These are phyloP conservation scores for Erythrolamprus reginae DNA, from an alignment of 2,113 vertebrate genomes.

Conservation along the genomic window DNA sequence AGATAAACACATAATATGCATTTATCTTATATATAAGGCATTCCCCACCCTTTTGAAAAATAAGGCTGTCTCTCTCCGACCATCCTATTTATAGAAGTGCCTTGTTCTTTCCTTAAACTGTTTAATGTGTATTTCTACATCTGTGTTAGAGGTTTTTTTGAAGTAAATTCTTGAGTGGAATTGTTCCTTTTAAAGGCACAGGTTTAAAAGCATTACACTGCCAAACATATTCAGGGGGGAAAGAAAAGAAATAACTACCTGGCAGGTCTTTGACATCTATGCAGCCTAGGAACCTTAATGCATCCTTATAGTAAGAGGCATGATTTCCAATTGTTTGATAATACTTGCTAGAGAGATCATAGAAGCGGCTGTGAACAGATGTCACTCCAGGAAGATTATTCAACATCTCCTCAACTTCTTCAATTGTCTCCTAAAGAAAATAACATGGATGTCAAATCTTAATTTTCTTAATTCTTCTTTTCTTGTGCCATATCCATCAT, in stretches of 20 bases:
- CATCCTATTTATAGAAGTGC: background rate
- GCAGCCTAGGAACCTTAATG: slow-evolving; percentile 90
- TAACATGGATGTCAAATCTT: background rate
- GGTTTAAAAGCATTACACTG: background rate
- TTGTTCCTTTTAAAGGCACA: background rate
- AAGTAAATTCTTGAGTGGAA: too few relatives aligned
- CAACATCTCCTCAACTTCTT: slow-evolving; percentile 92
- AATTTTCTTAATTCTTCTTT: background rate
- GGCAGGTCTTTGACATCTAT: slow-evolving; percentile 90
- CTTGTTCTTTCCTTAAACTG: background rate
- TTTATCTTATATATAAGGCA: too few relatives aligned
- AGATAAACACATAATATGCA: background rate
- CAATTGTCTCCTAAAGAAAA: slow-evolving; percentile 82
- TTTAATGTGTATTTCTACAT: background rate
- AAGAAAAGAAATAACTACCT: slow-evolving; percentile 62
- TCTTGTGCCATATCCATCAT: too few relatives aligned
- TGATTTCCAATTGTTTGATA: slow-evolving; percentile 95
- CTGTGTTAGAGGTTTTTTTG: background rate
- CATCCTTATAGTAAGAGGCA: slow-evolving; percentile 91
- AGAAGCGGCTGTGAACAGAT: slow-evolving; percentile 93
- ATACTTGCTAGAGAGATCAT: slow-evolving; percentile 96
- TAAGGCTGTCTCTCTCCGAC: background rate
- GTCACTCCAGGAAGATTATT: slow-evolving; percentile 87
- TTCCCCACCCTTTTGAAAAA: background rate
- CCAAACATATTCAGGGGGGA: background rate